Conservation (phyloP, 2,113 vertebrate genomes). For the Syrmaticus mikado region DNA sequence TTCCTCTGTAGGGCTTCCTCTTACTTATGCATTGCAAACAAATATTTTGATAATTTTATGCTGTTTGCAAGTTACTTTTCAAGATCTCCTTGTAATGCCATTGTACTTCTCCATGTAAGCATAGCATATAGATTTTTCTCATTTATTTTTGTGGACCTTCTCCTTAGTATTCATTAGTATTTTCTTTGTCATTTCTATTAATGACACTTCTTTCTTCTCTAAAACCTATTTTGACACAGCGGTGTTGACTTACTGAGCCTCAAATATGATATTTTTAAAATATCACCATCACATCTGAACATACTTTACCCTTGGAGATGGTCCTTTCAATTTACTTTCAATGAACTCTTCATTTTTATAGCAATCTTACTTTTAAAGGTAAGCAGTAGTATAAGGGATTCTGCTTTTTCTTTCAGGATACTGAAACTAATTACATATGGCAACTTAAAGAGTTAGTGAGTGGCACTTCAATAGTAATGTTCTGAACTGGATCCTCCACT, state of each 20-base stretch:
- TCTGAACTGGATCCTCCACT: background rate
- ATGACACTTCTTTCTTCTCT: background rate
- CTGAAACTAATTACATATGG: slow-evolving; percentile 19
- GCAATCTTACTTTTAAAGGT: background rate
- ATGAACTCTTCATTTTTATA: background rate
- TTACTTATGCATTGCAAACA: fast-evolving
- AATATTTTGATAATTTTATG: background rate
- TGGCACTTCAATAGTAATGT: background rate
- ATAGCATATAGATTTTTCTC: background rate
- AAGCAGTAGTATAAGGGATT: background rate
- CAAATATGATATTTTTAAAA: slow-evolving; percentile 3
- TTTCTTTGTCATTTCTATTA: background rate
- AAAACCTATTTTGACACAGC: background rate
- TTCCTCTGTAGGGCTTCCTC: background rate
- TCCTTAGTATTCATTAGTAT: background rate
- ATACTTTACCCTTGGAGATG: background rate
- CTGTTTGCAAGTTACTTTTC: background rate
- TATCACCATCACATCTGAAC: background rate
- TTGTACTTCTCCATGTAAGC: background rate
- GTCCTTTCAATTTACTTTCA: background rate
- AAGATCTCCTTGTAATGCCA: fast-evolving
- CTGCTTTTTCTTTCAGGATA: background rate
- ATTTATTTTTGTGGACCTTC: background rate
- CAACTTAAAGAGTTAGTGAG: background rate
- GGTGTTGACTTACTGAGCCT: background rate